phyloP scores from a whole-genome alignment of 2,797 vertebrate genomes.

The Stomatorhinus walkeri region DNA sequence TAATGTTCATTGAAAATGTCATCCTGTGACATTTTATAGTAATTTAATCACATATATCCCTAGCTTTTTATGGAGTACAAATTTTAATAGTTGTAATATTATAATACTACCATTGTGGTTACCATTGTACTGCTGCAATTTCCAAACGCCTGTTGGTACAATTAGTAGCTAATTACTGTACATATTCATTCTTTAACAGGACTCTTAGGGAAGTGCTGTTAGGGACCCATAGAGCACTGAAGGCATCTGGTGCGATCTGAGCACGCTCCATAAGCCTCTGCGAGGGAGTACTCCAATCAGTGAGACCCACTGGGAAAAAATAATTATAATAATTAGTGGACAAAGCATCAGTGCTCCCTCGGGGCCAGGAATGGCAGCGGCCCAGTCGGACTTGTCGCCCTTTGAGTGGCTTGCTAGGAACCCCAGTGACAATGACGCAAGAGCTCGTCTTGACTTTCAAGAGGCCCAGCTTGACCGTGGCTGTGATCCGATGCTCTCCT shows the following conservation, averaged over 20 bases:
- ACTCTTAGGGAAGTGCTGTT: constrained; percentile 47
- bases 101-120: neutral
- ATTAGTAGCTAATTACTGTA: neutral
- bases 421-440: constrained; percentile 4
- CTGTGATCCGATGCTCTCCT: constrained; percentile 63
- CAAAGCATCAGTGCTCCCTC: constrained; percentile 58
- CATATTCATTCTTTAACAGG: neutral
- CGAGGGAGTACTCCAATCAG: constrained; percentile 60
- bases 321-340: constrained; percentile 28
- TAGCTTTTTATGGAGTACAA: neutral
- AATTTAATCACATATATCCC: neutral
- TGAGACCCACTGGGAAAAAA: neutral
- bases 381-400: constrained; percentile 55
- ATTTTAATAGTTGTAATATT: neutral
- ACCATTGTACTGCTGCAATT: neutral
- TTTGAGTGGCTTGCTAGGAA: constrained; percentile 47
- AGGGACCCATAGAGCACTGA: constrained; percentile 50
- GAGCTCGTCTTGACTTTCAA: constrained; percentile 68
- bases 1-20: neutral
- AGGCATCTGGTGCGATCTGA: constrained; percentile 52
- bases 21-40: neutral
- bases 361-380: constrained; percentile 61
- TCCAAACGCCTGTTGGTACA: neutral
- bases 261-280: constrained; percentile 61
- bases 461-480: constrained; percentile 86